phyloP scores from a whole-genome alignment of 1,140 invertebrate species.

The Lethocerus indicus region DNA sequence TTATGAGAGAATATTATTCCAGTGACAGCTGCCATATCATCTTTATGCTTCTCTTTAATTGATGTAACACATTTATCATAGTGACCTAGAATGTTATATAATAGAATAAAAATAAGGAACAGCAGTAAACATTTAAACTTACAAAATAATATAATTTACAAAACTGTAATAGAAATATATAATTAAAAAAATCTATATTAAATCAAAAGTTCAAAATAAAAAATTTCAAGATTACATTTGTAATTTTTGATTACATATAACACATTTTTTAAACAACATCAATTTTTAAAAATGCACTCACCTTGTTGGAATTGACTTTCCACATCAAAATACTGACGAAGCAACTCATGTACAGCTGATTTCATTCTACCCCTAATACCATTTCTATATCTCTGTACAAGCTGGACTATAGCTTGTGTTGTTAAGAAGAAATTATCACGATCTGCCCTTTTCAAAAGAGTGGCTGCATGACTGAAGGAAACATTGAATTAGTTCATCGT shows the following conservation, averaged over 20 bases:
- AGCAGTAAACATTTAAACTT: no score
- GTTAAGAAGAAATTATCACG: constrained; percentile 92
- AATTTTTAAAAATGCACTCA: constrained; percentile 20
- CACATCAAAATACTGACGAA: constrained; percentile 85
- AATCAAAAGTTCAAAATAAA: background rate
- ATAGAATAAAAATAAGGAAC: no score
- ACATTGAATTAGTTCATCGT: no score
- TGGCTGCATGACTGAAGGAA: constrained; percentile 62
- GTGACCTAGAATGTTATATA: constrained; percentile 42
- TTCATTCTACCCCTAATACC: constrained; percentile 95
- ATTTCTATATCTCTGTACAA: constrained; percentile 89
- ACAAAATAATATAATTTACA: no score
- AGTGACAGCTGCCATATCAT: constrained; percentile 79
- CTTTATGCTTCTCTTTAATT: constrained; percentile 79
- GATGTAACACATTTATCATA: constrained; percentile 95
- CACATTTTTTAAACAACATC: background rate
- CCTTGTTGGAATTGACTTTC: constrained; percentile 94
- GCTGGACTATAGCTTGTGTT: constrained; percentile 84
- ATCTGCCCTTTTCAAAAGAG: constrained; percentile 79
- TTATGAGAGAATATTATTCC: constrained; percentile 93
- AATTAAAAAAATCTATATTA: background rate
- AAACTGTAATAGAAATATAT: background rate
- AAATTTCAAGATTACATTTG: background rate
- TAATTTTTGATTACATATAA: background rate
- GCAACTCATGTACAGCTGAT: constrained; percentile 84